phyloP scores from a whole-genome alignment of 2,113 vertebrate species.

The Syngnathus floridae region DNA sequence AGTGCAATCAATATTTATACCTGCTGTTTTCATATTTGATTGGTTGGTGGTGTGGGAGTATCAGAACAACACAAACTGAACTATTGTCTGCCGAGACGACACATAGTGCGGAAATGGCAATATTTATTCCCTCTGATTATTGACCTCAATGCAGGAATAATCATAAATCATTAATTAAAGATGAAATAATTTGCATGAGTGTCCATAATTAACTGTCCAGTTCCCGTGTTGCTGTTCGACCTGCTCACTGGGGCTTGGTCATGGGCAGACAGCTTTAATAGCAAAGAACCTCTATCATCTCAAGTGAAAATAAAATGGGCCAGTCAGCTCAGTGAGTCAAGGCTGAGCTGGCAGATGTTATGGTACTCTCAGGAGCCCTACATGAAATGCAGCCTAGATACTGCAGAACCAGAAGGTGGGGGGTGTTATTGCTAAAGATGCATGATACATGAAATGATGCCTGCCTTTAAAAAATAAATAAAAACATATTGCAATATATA shows the following conservation, averaged over 20 bases:
- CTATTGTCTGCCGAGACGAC: not conserved
- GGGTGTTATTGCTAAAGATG: too few relatives aligned
- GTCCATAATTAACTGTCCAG: constrained; percentile 28
- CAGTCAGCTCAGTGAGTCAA: constrained; percentile 14
- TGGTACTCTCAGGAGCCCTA: not conserved
- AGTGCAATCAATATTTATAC: too few relatives aligned
- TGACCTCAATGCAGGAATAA: constrained; percentile 12
- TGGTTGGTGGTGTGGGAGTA: not conserved
- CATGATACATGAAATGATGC: not conserved
- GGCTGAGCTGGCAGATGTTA: not conserved
- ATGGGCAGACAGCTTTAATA: constrained; percentile 33
- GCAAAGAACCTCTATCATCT: constrained; percentile 20
- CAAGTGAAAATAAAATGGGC: constrained; percentile 12
- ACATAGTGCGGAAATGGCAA: not conserved
- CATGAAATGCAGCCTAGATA: not conserved
- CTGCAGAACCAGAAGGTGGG: not conserved
- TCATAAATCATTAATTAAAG: constrained; percentile 11
- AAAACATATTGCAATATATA: not conserved
- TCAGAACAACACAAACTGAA: not conserved
- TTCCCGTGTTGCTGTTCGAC: constrained; percentile 7
- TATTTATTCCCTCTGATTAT: not conserved
- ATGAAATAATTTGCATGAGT: constrained; percentile 20
- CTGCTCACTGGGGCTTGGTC: constrained; percentile 18
- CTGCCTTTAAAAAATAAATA: too few relatives aligned
- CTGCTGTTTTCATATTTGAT: not conserved